Conservation (phyloP, 2,797 vertebrate genomes). For the Coendou prehensilis region DNA sequence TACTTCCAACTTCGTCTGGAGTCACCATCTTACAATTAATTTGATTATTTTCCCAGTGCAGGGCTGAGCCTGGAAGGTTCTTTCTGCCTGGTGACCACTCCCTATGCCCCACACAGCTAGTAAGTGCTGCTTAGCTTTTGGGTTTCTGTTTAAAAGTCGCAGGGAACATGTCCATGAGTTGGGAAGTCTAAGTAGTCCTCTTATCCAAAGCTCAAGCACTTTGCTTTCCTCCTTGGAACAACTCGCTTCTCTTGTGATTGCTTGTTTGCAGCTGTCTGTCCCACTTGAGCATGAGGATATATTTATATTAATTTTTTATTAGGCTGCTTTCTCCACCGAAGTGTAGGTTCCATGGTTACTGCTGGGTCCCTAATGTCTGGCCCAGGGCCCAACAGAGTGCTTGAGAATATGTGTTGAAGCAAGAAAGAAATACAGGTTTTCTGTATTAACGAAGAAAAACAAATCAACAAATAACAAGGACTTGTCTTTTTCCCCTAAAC, state of each 20-base stretch:
- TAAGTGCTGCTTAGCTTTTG: not conserved
- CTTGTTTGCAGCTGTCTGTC: not conserved
- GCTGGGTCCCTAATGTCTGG: not conserved
- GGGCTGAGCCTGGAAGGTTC: not conserved
- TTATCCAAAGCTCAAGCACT: not conserved
- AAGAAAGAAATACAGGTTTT: slow-evolving; percentile 3
- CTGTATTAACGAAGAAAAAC: not conserved
- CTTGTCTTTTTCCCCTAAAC: not conserved
- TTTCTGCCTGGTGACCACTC: not conserved
- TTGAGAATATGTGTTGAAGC: not conserved
- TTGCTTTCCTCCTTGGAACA: not conserved
- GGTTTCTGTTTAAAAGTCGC: not conserved
- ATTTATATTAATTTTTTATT: not conserved
- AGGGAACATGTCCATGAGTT: too few relatives aligned
- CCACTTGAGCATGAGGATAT: not conserved
- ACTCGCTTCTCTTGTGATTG: not conserved
- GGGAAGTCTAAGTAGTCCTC: not conserved
- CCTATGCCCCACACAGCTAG: too few relatives aligned
- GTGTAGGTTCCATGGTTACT: not conserved
- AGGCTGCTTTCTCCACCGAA: not conserved
- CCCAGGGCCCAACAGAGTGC: not conserved
- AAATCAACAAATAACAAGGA: not conserved
- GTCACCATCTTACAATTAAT: not conserved
- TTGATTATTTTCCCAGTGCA: not conserved
- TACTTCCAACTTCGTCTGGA: not conserved